These are phyloP conservation scores for Phrynosoma platyrhinos DNA, from an alignment of 2,113 vertebrate species.

Conservation along the genomic window DNA sequence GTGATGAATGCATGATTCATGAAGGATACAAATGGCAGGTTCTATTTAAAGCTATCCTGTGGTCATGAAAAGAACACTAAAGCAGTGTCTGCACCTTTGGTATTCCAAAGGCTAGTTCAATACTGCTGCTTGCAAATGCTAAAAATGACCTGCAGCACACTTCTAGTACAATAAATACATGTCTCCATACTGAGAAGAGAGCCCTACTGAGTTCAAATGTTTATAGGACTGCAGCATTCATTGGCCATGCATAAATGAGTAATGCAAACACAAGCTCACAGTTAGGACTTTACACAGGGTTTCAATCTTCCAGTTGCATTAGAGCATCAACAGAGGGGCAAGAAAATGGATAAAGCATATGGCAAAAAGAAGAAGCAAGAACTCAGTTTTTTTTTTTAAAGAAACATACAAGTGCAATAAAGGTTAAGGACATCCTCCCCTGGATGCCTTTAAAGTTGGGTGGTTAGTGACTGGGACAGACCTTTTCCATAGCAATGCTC, in stretches of 20 bases:
- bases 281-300: not conserved
- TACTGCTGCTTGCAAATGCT: not conserved
- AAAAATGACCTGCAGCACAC: not conserved
- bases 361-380: not conserved
- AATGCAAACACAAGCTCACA: not conserved
- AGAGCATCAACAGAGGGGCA: not conserved
- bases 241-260: not conserved
- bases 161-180: not conserved
- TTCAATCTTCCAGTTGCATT: not conserved
- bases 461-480: not conserved
- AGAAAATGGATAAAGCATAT: not conserved
- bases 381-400: not conserved
- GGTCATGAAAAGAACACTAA: not conserved
- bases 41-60: constrained; percentile 57
- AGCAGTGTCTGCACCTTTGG: not conserved
- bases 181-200: not conserved
- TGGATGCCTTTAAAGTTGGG: not conserved
- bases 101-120: not conserved
- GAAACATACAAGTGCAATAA: not conserved
- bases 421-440: not conserved
- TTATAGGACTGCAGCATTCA: not conserved
- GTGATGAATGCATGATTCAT: constrained; percentile 62
- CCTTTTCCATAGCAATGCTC: not conserved
- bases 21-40: constrained; percentile 44
- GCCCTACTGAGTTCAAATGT: not conserved